Base-by-base conservation (phyloP, 92 coral and sea anemone species). In the Phenganax subtilis region DNA sequence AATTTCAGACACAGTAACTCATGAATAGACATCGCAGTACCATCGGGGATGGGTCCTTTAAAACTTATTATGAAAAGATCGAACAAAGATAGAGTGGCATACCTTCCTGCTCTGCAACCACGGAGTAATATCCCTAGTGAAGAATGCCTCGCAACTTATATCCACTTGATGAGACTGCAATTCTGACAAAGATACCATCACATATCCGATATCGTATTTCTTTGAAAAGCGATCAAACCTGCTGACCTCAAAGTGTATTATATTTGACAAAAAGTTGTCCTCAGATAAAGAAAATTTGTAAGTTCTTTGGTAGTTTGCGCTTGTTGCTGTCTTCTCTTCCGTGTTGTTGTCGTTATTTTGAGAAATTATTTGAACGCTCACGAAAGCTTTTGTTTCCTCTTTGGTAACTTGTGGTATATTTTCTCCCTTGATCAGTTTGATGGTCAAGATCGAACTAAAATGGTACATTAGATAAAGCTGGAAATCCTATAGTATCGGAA, bases 161-260 rank as follows among this genome's bases (percentile, higher is more conserved):
- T 94, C 98, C 71, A 94, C 89, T 28, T 92, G 96, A 68, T 91
- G 97, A n/a, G 97, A 96, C 12, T 91, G 92, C 58, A 94, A 86
- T 72, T 94, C 98, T 6, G 98, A 96, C 80, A 94, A 68, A 27
- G 98, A 92, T 44, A 94, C 77, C 54, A 87, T 88, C 75, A 94
- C 98, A 37, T 92, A 92, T 17, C 97, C 98, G 0, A 94, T 74
- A n/a, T 84, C 81, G 29, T 90, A 88, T 77, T 86, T 84, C 57
- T 91, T 90, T 1, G 98, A 94, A 71, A 80, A 94, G 76, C 90
- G 89, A 82, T 94, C 98, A 78, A 92, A 94, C 57, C 98, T 97
- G 80, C 97, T 92, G 66, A 94, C 90, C 62, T 90, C 93, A 81
- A 94, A 87, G 71, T 87, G 88, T 71, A 94, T 89, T 10, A 93